Conservation (phyloP, 2,113 vertebrate species). For the Aldabrachelys gigantea region DNA sequence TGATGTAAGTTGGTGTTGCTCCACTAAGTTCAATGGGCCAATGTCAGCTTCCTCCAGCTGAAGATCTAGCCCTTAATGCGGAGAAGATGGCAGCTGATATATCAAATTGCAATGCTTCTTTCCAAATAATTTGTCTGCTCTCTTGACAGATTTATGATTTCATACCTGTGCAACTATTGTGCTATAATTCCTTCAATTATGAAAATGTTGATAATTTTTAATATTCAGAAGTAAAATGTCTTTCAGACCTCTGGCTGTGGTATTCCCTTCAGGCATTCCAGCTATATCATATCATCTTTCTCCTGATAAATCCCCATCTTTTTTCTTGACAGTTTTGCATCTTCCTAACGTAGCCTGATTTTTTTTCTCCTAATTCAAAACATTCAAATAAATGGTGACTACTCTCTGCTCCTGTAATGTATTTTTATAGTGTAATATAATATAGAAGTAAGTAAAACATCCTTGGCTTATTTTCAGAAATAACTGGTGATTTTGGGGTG, state of each 20-base stretch:
- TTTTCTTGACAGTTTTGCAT: not conserved
- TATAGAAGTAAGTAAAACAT: not conserved
- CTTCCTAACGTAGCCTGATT: not conserved
- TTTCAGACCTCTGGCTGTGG: not conserved
- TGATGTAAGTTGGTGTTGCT: fast-evolving
- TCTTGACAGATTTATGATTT: not conserved
- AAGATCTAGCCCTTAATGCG: not conserved
- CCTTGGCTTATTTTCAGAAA: not conserved
- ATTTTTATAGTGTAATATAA: not conserved
- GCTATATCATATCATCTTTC: not conserved
- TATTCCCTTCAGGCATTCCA: not conserved
- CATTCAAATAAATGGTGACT: too few species aligned
- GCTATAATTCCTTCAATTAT: not conserved
- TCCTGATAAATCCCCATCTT: not conserved
- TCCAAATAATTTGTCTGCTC: not conserved
- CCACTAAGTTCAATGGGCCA: not conserved
- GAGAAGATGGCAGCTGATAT: not conserved
- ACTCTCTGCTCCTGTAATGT: too few species aligned
- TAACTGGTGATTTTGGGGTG: not conserved
- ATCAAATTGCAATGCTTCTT: fast-evolving
- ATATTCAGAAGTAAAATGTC: not conserved
- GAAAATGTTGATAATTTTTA: not conserved
- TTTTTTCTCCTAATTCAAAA: not conserved
- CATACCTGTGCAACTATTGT: not conserved
- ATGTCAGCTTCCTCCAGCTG: not conserved